Evolutionary conservation across 1,140 invertebrate species (phyloP), one percentile per base, ranked within the genome.

Genomic region (Drosophila nasuta): DNA sequence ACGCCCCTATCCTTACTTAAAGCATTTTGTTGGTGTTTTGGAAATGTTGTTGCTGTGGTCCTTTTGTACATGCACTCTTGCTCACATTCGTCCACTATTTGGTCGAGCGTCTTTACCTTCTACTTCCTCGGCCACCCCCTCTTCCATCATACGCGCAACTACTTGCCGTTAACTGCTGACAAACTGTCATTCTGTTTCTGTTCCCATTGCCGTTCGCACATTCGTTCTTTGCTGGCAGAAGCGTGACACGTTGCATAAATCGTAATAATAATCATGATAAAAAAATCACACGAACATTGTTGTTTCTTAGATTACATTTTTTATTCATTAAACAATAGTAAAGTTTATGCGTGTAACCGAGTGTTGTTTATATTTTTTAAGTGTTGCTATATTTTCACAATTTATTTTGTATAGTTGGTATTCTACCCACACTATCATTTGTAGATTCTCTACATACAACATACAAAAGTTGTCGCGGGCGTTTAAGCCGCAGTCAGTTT

Each of bases 181-280:
- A 72, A 63, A 78, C 83, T 88, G 81, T 85, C 82, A 85, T 85
- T 85, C 62, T 77, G 69, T 69, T 87, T 52, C 77, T 83, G 68
- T 79, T 77, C 69, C 69, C 64, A 57, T 83, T 72, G 20, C 20
- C 56, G 48, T 75, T 64, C 67, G 56, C 62, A 17, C 35, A 43
- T 65, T 56, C 45, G 63, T 28, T 59, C 5, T n/a, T 65, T 20
- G 59, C 71, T 57, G 71, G 45, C 75, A 75, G 20, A 25, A 25
- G 64, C 48, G 65, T 77, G 85, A 82, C 85, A 89, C 85, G 85
- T 89, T 81, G 85, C 85, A 70, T 78, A 82, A 85, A 85, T 89
- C 86, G 66, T 81, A 81, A 76, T 76, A 71, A 75, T 88, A 85
- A 77, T 81, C 70, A 71, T 73, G 81, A 85, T 83, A 25, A 85